Conservation (phyloP, 2,113 vertebrate genomes). For the Rhynchomys soricoides region DNA sequence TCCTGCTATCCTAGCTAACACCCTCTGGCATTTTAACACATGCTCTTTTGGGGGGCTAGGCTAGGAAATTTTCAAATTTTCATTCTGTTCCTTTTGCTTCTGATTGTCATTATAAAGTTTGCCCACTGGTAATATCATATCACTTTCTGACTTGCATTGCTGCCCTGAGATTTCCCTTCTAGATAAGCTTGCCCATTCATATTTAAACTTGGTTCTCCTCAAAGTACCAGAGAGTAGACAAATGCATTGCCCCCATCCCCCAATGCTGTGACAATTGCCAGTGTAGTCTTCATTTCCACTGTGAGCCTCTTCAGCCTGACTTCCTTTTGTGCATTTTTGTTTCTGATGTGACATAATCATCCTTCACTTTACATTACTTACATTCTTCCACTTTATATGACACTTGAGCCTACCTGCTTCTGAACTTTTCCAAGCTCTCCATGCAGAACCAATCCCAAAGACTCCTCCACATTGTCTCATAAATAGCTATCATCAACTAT, state of each 20-base stretch:
- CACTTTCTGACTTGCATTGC: neutral
- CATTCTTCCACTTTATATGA: neutral
- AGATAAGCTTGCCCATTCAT: neutral
- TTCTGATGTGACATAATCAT: neutral
- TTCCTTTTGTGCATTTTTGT: neutral
- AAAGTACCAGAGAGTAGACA: neutral
- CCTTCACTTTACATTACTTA: neutral
- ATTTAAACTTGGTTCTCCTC: neutral
- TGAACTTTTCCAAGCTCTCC: neutral
- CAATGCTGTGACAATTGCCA: neutral
- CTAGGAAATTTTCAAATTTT: neutral
- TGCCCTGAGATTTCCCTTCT: neutral
- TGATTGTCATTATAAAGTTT: neutral
- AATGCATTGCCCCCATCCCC: too few relatives aligned
- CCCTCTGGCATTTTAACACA: neutral
- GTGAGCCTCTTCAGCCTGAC: neutral
- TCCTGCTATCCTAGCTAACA: neutral
- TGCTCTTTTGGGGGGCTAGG: neutral
- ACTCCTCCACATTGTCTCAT: neutral
- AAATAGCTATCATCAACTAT: neutral
- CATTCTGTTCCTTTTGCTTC: neutral
- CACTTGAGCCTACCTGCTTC: neutral
- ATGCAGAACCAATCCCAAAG: neutral
- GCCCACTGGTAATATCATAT: neutral
- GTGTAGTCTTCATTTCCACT: neutral